Evolutionary conservation across 1,140 invertebrate genomes (phyloP), one percentile per base, ranked within the genome.

Genomic region (Anagrus nilaparvatae): DNA sequence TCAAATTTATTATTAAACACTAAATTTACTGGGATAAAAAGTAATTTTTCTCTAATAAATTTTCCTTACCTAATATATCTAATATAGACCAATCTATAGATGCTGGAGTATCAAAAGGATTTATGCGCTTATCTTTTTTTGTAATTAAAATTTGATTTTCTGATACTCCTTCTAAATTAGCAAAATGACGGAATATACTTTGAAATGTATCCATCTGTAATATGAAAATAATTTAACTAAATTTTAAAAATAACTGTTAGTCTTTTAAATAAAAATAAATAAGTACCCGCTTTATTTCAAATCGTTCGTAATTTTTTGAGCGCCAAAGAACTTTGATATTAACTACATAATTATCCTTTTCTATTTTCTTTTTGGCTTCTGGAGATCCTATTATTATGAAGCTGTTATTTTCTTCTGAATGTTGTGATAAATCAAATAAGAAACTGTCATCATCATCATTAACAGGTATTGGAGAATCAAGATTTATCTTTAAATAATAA

Each of bases 151-250:
- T 57, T 35, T 57, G 51, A 13, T 62, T 51, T 28, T 52, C 40
- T 5, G 58, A 36, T 33, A 67, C 55, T 23, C 53, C 48, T 40
- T 64, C 62, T 6, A 62, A 27, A 18, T 56, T 31, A 4, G 63
- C 55, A 46, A 66, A 66, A 51, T 67, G 40, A 25, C 59, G 16
- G 33, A 65, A 67, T 30, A 64, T 43, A 40, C 51, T 54, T 43
- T 42, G 30, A 1, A 66, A 51, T 17, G 52, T 49, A 43, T 67
- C 63, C 36, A 60, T 43, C 62, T 65, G 31, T 44, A 52, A 59
- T 31, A 31, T 9, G 21, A 50, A 45, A 42, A 49, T 43, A 21
- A 31, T 44, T 40, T 28, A 4, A 25, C 3, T 18, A 9, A 43
- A 28, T 19, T 14, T 21, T 27, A 14, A 32, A 5, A 25, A 13